Evolutionary conservation across 2,888 invertebrate genomes (phyloP), one percentile per base, ranked within the genome.

Genomic region (Sturmia bella): DNA sequence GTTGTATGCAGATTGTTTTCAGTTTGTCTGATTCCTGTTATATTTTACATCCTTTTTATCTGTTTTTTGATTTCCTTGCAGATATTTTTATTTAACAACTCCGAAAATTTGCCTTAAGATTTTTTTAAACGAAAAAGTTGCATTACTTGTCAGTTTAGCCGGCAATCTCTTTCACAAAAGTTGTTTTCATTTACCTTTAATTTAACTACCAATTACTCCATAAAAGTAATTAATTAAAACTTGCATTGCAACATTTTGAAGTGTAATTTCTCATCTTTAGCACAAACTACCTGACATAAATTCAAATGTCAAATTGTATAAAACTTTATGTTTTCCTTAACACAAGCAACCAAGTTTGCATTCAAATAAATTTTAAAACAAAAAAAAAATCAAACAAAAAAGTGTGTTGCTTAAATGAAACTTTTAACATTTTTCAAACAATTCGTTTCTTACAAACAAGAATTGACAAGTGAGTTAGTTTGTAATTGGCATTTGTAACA

Each of bases 401-500:
- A 7, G 7, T 57, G 37, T 57, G 7, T 70, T 32, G 45, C n/a
- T 59, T 70, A 48, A 15, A 37, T 32, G 27, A 45, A 69, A 69
- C 56, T 59, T 52, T 24, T 39, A 52, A 27, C 3, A 50, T 59
- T 39, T 70, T 48, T 5, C 57, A 50, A 39, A 37, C 24, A 66
- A 57, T 45, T 37, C 24, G n/a, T 54, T 73, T 32, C 13, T 4
- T n/a, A 19, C 15, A 37, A 48, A 41, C 48, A 43, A 43, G 63
- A 59, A 73, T 37, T 54, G 74, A 75, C 57, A 66, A 57, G 27
- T 41, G 12, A 45, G 7, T 52, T 64, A 39, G 39, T 50, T 37
- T 70, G 57, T 54, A 61, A 68, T 72, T 73, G 79, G 54, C 66
- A 72, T 64, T 78, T 78, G 32, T 6, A 76, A 37, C 4, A 37